These are phyloP conservation scores for Helleia helle DNA, from an alignment of 2,888 invertebrate genomes.

Conservation along the genomic window DNA sequence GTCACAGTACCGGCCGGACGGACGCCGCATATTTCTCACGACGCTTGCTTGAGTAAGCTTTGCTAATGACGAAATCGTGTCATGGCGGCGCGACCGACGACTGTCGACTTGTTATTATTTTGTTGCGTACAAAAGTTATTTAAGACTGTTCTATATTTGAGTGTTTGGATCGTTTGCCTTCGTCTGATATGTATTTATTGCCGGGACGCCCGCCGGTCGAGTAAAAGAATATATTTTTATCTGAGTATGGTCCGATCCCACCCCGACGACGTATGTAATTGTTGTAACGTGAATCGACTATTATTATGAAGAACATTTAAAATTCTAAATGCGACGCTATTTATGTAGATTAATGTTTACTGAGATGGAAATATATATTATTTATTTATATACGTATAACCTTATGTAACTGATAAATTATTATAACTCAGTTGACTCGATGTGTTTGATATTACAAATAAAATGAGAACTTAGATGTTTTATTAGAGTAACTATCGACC, in stretches of 20 bases:
- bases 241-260: slow-evolving; percentile 47
- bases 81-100: slow-evolving; percentile 35
- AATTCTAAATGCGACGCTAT: slow-evolving; percentile 66
- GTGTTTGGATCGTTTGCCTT: slow-evolving; percentile 57
- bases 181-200: slow-evolving; percentile 54
- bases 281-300: slow-evolving; percentile 45
- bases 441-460: slow-evolving; percentile 52
- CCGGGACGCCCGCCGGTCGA: slow-evolving; percentile 29
- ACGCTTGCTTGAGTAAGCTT: slow-evolving; percentile 69
- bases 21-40: slow-evolving; percentile 51
- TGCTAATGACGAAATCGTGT: slow-evolving; percentile 60
- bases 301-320: slow-evolving; percentile 45
- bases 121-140: slow-evolving; percentile 66
- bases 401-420: slow-evolving; percentile 37
- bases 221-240: slow-evolving; percentile 35
- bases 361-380: slow-evolving; percentile 56
- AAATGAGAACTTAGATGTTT: slow-evolving; percentile 35
- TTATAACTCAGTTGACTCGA: slow-evolving; percentile 59
- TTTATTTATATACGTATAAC: slow-evolving; percentile 46
- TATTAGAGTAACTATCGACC: slow-evolving; percentile 51
- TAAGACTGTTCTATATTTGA: slow-evolving; percentile 66
- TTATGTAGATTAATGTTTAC: slow-evolving; percentile 61
- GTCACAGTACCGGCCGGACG: slow-evolving; percentile 20
- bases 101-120: slow-evolving; percentile 49
- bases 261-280: slow-evolving; percentile 54